These are phyloP conservation scores for Disparrhopalites patrizii DNA, from an alignment of 2,888 invertebrate species.

Conservation along the genomic window DNA sequence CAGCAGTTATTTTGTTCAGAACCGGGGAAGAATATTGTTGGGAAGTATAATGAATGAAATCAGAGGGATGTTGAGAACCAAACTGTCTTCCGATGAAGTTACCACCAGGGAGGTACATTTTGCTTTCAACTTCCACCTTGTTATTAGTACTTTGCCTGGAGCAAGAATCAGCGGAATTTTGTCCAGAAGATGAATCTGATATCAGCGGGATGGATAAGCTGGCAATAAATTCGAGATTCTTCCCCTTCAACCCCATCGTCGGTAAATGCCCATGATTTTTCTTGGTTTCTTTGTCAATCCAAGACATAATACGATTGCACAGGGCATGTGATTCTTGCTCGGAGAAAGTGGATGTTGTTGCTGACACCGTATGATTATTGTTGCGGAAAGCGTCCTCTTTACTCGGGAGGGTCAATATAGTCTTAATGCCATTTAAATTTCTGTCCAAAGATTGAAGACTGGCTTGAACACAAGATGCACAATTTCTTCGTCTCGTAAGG, in stretches of 20 bases:
- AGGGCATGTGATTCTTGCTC: slow-evolving; percentile 29
- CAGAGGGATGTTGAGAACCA: no score
- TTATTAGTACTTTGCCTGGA: slow-evolving; percentile 1
- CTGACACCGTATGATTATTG: no score
- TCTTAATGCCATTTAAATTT: no score
- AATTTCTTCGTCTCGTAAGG: no score
- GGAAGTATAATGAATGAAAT: no score
- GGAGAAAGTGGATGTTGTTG: not conserved
- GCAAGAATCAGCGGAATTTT: slow-evolving; percentile 2
- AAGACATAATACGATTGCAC: slow-evolving; percentile 44
- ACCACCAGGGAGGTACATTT: not conserved
- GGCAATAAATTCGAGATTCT: slow-evolving; percentile 21
- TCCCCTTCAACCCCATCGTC: slow-evolving; percentile 27
- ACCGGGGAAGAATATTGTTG: no score
- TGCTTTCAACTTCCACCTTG: slow-evolving; percentile 5
- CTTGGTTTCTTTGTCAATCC: slow-evolving; percentile 45
- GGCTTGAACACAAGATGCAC: no score
- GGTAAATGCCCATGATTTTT: slow-evolving; percentile 21
- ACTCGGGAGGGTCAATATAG: no score
- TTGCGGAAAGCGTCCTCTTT: no score
- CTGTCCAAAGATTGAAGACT: no score
- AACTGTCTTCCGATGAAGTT: no score
- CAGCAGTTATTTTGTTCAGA: slow-evolving; percentile 13
- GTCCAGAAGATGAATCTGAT: not conserved
- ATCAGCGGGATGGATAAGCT: slow-evolving; percentile 1